A percentile compares a stretch with the other conserved stretches of the same genome.
Evolutionary conservation across 2,888 invertebrate genomes (phyloP).

Genomic region (Nephrotoma appendiculata): DNA sequence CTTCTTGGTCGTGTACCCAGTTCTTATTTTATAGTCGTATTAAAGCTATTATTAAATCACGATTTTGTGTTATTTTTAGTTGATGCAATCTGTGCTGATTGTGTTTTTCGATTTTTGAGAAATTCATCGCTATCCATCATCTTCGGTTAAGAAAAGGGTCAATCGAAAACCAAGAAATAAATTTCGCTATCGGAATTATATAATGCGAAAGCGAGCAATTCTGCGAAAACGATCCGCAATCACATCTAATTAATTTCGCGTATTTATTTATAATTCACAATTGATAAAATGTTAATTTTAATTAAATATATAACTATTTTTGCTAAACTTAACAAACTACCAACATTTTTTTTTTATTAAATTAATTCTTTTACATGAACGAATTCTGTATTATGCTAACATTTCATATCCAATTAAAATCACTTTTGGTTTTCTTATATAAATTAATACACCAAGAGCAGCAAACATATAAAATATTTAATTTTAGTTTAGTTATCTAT

Average conservation of each 20-base stretch:
- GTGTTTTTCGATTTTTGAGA: neutral
- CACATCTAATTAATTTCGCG: neutral
- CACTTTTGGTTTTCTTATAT: neutral
- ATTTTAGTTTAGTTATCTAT: neutral
- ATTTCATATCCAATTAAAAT: neutral
- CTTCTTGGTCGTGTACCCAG: neutral
- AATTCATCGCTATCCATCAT: neutral
- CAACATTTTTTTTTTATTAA: neutral
- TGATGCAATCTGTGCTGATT: neutral
- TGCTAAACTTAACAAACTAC: neutral
- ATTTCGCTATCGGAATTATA: neutral
- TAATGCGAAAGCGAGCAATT: neutral
- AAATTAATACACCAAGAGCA: neutral
- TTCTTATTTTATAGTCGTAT: neutral
- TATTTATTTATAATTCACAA: too few relatives aligned
- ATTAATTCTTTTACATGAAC: neutral
- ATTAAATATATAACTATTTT: neutral
- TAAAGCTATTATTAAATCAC: neutral
- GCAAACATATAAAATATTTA: neutral
- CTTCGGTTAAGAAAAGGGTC: neutral
- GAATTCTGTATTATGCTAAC: neutral
- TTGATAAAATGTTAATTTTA: neutral
- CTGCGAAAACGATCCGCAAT: neutral
- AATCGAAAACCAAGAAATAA: neutral
- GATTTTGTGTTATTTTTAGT: neutral